These are phyloP conservation scores for Acleris sparsana DNA, from an alignment of 2,888 invertebrate genomes.

Conservation along the genomic window DNA sequence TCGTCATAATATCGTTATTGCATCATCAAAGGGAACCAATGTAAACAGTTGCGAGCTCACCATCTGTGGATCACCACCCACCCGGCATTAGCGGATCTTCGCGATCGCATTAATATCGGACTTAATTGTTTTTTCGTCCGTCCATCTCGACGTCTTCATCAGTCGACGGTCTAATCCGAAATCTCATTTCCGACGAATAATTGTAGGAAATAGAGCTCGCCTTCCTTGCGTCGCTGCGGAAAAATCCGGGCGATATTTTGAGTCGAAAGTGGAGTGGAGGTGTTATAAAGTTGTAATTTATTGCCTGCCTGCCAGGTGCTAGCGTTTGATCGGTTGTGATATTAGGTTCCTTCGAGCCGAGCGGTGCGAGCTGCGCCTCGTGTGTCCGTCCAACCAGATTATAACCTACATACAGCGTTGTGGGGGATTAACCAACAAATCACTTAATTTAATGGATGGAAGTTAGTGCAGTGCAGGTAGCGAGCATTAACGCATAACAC, in stretches of 20 bases:
- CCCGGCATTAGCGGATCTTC: conserved; percentile 18
- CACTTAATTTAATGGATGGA: too few relatives aligned
- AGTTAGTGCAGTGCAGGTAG: too few relatives aligned
- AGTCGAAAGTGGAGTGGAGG: conserved; percentile 19
- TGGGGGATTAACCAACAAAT: too few relatives aligned
- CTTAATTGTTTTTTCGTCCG: conserved; percentile 66
- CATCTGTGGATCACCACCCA: conserved; percentile 3
- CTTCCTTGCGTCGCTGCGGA: conserved; percentile 41
- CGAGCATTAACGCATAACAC: too few relatives aligned
- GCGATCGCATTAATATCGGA: conserved; percentile 55
- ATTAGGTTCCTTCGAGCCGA: conserved; percentile 17
- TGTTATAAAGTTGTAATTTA: conserved; percentile 31
- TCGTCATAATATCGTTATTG: neutral
- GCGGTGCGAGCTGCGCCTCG: too few relatives aligned
- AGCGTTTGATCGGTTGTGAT: conserved; percentile 19
- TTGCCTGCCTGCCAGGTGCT: conserved; percentile 17
- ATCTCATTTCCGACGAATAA: conserved; percentile 75
- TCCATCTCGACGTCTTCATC: conserved; percentile 62
- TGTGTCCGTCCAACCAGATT: too few relatives aligned
- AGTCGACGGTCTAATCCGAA: conserved; percentile 65
- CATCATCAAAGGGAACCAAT: conserved; percentile 3
- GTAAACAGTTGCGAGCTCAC: conserved; percentile 1
- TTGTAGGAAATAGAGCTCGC: conserved; percentile 62
- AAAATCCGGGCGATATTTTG: conserved; percentile 41
- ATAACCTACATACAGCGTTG: too few relatives aligned